phyloP scores from a whole-genome alignment of 2,113 vertebrate genomes.

The Peromyscus californicus region DNA sequence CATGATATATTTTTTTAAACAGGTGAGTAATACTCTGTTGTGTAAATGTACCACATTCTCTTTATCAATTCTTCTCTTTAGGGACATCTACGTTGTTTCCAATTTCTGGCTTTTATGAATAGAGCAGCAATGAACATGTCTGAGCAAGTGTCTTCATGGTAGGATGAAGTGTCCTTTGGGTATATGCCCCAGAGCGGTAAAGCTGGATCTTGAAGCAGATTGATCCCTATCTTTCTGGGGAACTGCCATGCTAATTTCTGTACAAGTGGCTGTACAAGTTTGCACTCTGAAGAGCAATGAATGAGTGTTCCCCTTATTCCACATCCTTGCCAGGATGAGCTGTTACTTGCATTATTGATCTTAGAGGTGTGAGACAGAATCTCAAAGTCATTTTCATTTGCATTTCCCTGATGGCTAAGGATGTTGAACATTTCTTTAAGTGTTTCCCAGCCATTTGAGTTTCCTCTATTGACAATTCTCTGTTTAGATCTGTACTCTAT shows the following conservation, averaged over 20 bases:
- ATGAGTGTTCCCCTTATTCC: background rate
- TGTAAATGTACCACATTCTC: background rate
- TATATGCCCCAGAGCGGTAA: too few species aligned
- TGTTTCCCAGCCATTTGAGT: background rate
- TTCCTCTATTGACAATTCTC: background rate
- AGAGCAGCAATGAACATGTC: background rate
- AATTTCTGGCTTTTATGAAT: background rate
- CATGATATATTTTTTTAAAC: background rate
- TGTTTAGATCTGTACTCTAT: too few species aligned
- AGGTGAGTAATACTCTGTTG: background rate
- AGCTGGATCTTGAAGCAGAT: background rate
- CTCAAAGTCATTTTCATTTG: background rate
- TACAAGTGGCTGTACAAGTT: background rate
- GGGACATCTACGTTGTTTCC: background rate
- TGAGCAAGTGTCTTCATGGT: background rate
- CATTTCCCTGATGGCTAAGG: background rate
- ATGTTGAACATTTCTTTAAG: background rate
- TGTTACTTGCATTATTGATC: background rate
- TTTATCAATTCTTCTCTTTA: background rate
- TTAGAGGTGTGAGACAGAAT: background rate
- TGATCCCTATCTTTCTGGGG: background rate
- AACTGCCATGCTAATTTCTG: background rate
- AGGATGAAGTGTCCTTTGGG: background rate
- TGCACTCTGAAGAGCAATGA: background rate
- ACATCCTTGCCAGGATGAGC: background rate